Conservation (phyloP, 2,888 invertebrate species). For the Drosophila paracracens region DNA sequence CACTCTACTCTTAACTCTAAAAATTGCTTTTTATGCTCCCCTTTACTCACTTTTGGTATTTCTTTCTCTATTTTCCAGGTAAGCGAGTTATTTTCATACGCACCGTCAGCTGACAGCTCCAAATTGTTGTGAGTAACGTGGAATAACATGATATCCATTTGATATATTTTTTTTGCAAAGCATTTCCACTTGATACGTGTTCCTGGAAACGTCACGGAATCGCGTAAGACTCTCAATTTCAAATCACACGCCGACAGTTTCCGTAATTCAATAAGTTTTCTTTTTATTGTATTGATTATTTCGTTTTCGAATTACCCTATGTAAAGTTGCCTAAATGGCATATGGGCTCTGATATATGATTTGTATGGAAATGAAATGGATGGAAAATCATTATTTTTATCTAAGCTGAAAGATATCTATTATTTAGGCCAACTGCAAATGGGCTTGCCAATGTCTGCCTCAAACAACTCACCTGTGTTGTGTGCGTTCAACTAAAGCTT, state of each 20-base stretch:
- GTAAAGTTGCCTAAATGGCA: neutral
- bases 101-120: neutral
- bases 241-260: conserved; percentile 64
- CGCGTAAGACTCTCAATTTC: conserved; percentile 49
- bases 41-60: neutral
- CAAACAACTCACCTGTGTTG: neutral
- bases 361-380: neutral
- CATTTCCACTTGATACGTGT: conserved; percentile 27
- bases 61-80: conserved; percentile 55
- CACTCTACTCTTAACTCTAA: neutral
- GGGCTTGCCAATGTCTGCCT: neutral
- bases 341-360: neutral
- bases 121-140: conserved; percentile 22
- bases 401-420: neutral
- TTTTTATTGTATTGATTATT: conserved; percentile 60
- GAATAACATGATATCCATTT: conserved; percentile 1
- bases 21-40: neutral
- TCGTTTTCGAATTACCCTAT: conserved; percentile 34
- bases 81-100: conserved; percentile 39
- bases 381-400: neutral
- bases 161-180: conserved; percentile 5
- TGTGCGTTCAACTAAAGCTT: neutral
- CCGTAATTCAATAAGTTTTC: conserved; percentile 72
- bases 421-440: neutral
- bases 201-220: conserved; percentile 20